These are phyloP conservation scores for Parnassius smintheus DNA, from an alignment of 2,888 invertebrate species.

Conservation along the genomic window DNA sequence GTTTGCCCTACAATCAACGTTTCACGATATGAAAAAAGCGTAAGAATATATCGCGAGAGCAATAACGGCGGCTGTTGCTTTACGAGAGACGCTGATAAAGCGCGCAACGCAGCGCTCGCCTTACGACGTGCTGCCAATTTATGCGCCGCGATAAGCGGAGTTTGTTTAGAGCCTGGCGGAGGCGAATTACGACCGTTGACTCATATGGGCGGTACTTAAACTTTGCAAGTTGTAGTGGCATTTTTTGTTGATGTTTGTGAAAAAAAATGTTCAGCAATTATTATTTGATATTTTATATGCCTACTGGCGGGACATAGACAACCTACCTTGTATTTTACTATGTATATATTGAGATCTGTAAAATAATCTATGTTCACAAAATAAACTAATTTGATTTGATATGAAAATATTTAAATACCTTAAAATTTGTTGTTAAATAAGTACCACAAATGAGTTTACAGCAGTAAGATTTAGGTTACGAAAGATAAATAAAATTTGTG, in stretches of 20 bases:
- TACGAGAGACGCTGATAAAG: conserved; percentile 77
- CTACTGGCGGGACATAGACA: too few species aligned
- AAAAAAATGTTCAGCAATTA: too few species aligned
- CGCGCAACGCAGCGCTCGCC: conserved; percentile 65
- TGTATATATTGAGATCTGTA: too few species aligned
- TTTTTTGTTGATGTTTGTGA: neutral
- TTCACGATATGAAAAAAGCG: conserved; percentile 67
- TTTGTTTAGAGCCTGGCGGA: conserved; percentile 71
- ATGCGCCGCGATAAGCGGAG: conserved; percentile 77
- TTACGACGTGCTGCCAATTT: conserved; percentile 81
- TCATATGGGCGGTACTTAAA: conserved; percentile 46
- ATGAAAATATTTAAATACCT: neutral
- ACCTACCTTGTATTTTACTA: too few species aligned
- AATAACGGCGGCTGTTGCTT: conserved; percentile 74
- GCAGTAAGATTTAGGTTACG: too few species aligned
- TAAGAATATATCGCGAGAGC: conserved; percentile 65
- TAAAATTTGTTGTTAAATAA: too few species aligned
- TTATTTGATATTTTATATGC: too few species aligned
- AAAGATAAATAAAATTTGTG: too few species aligned
- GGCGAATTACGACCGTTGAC: conserved; percentile 63
- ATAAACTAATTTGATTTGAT: too few species aligned
- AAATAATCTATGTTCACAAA: too few species aligned
- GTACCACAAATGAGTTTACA: too few species aligned
- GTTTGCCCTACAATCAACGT: conserved; percentile 44
- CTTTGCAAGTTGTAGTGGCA: conserved; percentile 1